These are phyloP conservation scores for Sarcophaga bullata DNA, from an alignment of 1,140 invertebrate species.

Conservation along the genomic window DNA sequence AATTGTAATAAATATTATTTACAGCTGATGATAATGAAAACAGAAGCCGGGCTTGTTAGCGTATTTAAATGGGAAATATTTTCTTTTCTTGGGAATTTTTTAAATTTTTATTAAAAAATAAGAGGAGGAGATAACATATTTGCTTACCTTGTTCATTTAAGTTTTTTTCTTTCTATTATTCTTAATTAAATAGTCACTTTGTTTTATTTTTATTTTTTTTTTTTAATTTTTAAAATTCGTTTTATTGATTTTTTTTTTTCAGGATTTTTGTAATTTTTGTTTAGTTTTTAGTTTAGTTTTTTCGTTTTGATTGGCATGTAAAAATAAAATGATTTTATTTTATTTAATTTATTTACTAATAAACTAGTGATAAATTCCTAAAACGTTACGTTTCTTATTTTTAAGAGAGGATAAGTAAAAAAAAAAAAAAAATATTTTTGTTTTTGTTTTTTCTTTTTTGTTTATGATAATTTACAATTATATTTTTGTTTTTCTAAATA, in stretches of 20 bases:
- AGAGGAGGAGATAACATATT: no score
- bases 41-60: no score
- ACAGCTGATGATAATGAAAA: no score
- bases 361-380: constrained; percentile 20
- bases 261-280: not conserved
- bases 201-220: constrained; percentile 31
- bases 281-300: constrained; percentile 3
- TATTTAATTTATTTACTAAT: constrained; percentile 24
- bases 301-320: constrained; percentile 39
- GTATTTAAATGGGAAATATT: no score
- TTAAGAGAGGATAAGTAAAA: constrained; percentile 1
- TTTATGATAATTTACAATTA: constrained; percentile 6
- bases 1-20: no score
- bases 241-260: constrained; percentile 36
- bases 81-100: no score
- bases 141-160: no score
- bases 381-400: not conserved
- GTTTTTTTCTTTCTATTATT: no score
- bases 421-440: not conserved
- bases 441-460: not conserved
- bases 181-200: not conserved
- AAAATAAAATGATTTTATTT: constrained; percentile 21
- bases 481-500: constrained; percentile 15
- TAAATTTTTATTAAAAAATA: no score
- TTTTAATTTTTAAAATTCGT: constrained; percentile 37